Evolutionary conservation across 2,888 invertebrate species (phyloP).

Genomic region (Camponotus fellah): DNA sequence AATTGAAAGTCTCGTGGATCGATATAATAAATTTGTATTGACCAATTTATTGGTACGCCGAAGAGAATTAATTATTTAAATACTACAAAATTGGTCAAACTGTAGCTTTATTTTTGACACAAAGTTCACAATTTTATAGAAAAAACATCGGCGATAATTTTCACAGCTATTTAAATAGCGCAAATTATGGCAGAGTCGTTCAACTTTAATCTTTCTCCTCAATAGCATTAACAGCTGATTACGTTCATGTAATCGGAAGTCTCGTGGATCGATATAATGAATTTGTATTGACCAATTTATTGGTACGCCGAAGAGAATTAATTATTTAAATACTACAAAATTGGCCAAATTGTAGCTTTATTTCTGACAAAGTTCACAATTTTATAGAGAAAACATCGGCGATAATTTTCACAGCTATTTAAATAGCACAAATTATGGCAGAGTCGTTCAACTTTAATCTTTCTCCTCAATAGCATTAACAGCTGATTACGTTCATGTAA

Average conservation of each 20-base stretch:
- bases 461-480: background rate
- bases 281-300: constrained; percentile 56
- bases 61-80: constrained; percentile 52
- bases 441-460: background rate
- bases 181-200: background rate
- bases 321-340: background rate
- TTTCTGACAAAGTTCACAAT: background rate
- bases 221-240: background rate
- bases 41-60: constrained; percentile 53
- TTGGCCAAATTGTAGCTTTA: background rate
- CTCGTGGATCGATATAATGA: background rate
- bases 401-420: background rate
- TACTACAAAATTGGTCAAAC: background rate
- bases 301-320: constrained; percentile 56
- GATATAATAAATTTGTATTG: constrained; percentile 32
- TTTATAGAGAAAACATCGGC: background rate
- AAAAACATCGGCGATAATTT: no score
- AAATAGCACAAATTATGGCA: background rate
- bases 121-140: background rate
- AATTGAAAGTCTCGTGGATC: background rate
- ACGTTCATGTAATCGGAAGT: background rate
- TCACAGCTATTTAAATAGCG: no score
- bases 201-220: background rate
- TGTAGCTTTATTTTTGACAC: background rate
- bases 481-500: background rate